A percentile compares a stretch with the other conserved stretches of the same genome.
Conservation (phyloP, 2,113 vertebrate genomes). For the Noctilio leporinus region DNA sequence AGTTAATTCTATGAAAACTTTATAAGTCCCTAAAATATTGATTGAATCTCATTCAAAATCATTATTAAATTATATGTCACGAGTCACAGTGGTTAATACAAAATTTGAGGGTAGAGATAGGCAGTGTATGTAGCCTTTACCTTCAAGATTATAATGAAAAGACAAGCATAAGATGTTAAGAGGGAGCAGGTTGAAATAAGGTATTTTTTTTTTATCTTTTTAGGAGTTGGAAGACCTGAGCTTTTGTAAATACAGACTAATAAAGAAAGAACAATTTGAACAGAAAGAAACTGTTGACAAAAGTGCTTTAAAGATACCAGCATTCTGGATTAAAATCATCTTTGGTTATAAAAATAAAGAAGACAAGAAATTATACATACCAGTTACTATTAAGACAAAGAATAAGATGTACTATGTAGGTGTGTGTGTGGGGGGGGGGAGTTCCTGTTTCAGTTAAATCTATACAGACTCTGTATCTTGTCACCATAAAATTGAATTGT, state of each 20-base stretch:
- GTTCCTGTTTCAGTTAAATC: slow-evolving; percentile 73
- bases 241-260: slow-evolving; percentile 7
- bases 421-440: too few relatives aligned
- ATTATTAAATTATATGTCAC: neutral
- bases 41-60: neutral
- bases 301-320: slow-evolving; percentile 24
- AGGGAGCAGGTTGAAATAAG: neutral
- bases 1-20: slow-evolving; percentile 1
- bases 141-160: neutral
- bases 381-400: slow-evolving; percentile 19
- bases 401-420: slow-evolving; percentile 50
- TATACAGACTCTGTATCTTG: slow-evolving; percentile 67
- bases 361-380: slow-evolving; percentile 35
- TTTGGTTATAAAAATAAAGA: slow-evolving; percentile 44
- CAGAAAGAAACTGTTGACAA: neutral
- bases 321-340: slow-evolving; percentile 28
- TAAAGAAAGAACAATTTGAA: slow-evolving; percentile 15
- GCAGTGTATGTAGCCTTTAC: neutral
- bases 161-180: neutral
- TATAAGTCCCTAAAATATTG: neutral
- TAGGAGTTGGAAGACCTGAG: neutral
- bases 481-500: slow-evolving; percentile 72
- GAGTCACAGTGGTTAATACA: neutral
- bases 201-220: neutral
- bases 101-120: neutral